phyloP scores from a whole-genome alignment of 2,797 vertebrate genomes.

The Parauchenoglanis punctatus region DNA sequence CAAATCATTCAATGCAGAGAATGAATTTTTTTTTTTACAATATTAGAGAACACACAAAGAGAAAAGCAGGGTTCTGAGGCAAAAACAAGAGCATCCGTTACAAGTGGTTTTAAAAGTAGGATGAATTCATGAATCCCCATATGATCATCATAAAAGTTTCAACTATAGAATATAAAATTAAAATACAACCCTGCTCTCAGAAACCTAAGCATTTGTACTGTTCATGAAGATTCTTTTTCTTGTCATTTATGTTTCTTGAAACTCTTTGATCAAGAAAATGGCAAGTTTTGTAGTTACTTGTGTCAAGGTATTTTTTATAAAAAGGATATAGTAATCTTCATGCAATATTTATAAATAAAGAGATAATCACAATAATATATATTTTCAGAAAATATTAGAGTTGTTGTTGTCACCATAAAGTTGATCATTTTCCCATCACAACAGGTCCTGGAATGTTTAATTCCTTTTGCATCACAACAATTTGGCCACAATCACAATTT shows the following conservation, averaged over 20 bases:
- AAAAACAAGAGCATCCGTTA: not conserved
- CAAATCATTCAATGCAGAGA: not conserved
- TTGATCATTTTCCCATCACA: too few species aligned
- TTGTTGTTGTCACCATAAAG: too few species aligned
- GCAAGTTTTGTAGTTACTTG: not conserved
- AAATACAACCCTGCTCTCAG: not conserved
- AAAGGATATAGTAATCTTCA: not conserved
- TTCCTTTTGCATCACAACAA: too few species aligned
- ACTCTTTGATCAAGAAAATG: not conserved
- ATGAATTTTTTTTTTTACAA: not conserved
- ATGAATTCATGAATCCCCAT: not conserved
- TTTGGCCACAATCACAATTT: too few species aligned
- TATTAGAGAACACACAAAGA: not conserved
- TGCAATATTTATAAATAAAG: not conserved
- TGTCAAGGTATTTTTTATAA: not conserved
- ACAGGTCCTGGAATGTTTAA: too few species aligned
- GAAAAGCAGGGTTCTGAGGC: not conserved
- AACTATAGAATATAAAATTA: not conserved
- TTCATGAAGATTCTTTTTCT: not conserved
- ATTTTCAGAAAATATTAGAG: too few species aligned
- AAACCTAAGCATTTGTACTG: not conserved
- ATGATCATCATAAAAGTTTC: not conserved
- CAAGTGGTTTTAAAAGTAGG: not conserved
- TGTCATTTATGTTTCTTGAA: not conserved
- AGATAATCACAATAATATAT: not conserved